These are phyloP conservation scores for Elephantulus edwardii DNA, from an alignment of 2,113 vertebrate genomes.

Conservation along the genomic window DNA sequence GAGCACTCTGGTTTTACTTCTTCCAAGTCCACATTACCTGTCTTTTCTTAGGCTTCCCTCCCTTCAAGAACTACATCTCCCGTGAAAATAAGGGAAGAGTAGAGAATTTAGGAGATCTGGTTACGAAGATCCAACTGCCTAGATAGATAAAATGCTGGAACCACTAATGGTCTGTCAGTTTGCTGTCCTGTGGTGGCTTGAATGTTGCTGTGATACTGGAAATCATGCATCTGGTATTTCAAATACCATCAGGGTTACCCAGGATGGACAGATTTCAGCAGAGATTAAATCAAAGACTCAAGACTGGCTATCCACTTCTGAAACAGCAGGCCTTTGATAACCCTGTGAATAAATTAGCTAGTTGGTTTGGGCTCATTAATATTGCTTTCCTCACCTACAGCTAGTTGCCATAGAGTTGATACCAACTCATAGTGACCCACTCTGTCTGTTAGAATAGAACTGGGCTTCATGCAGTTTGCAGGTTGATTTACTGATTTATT, in stretches of 20 bases:
- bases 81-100: background rate
- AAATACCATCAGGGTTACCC: too few species aligned
- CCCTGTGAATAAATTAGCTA: too few species aligned
- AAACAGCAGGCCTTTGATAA: too few species aligned
- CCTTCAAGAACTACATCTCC: background rate
- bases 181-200: too few species aligned
- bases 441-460: background rate
- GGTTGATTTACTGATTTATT: background rate
- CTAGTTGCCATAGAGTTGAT: background rate
- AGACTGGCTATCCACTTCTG: too few species aligned
- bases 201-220: too few species aligned
- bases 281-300: too few species aligned
- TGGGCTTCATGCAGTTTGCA: background rate
- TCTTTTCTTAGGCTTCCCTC: background rate
- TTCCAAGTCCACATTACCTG: too few species aligned
- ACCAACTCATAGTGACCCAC: background rate
- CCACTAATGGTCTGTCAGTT: too few species aligned
- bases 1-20: too few species aligned
- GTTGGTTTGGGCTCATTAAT: background rate
- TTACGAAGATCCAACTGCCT: background rate
- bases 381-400: background rate
- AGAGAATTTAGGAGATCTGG: conserved; percentile 6
- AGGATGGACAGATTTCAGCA: too few species aligned
- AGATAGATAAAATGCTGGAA: background rate
- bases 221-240: too few species aligned